phyloP scores from a whole-genome alignment of 2,797 vertebrate genomes.

The Eurystomus glaucurus region DNA sequence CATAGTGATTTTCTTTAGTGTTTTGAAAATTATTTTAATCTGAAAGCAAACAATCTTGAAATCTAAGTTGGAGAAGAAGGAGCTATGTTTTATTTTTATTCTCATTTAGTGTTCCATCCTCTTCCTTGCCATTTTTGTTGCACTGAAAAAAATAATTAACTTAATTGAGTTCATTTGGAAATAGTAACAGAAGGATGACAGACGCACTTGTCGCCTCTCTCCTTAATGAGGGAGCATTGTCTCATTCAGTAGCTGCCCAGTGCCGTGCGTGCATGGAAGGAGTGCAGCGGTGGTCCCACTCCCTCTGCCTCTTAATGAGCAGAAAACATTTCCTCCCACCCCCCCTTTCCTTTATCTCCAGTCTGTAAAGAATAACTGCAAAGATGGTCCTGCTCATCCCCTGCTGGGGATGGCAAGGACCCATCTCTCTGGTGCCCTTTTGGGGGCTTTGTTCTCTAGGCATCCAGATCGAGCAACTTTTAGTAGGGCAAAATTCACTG shows the following conservation, averaged over 20 bases:
- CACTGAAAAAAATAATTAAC: slow-evolving; percentile 50
- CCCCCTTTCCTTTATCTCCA: neutral
- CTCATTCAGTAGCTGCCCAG: slow-evolving; percentile 32
- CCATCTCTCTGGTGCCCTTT: neutral
- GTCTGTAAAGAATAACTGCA: neutral
- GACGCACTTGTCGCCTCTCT: neutral
- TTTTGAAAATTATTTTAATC: slow-evolving; percentile 50
- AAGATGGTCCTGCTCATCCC: neutral
- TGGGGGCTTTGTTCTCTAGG: fast-evolving
- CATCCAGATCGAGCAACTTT: neutral
- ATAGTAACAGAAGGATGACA: slow-evolving; percentile 62
- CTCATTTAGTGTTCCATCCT: neutral
- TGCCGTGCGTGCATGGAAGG: fast-evolving
- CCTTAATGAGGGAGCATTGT: slow-evolving; percentile 47
- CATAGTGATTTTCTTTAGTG: neutral
- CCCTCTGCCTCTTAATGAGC: slow-evolving; percentile 6
- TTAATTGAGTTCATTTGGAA: slow-evolving; percentile 65
- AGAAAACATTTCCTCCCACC: neutral
- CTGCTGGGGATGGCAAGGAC: fast-evolving
- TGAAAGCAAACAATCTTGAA: slow-evolving; percentile 25
- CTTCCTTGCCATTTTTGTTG: slow-evolving; percentile 15
- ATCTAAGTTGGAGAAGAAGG: neutral
- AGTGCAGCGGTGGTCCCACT: neutral
- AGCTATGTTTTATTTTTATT: neutral
- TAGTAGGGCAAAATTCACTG: neutral